Evolutionary conservation across 2,113 vertebrate genomes (phyloP).

Genomic region (Australoheros scitulus): DNA sequence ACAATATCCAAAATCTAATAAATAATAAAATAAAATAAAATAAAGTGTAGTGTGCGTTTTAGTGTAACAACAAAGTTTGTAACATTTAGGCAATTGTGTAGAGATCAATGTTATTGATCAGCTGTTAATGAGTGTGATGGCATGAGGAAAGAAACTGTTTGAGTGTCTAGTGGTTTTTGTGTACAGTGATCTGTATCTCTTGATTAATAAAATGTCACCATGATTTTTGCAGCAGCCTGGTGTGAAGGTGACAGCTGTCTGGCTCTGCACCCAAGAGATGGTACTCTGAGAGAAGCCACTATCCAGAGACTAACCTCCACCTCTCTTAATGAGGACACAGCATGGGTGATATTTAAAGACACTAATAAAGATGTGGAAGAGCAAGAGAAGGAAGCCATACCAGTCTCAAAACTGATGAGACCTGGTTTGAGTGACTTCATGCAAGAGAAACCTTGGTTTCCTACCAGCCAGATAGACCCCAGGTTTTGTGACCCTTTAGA

Average conservation of each 20-base stretch:
- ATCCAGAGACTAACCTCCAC: conserved; percentile 77
- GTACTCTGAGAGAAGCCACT: conserved; percentile 76
- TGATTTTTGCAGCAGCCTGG: conserved; percentile 63
- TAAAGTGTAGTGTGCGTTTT: too few relatives aligned
- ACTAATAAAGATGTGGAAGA: conserved; percentile 58
- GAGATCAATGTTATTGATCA: too few relatives aligned
- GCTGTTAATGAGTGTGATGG: too few relatives aligned
- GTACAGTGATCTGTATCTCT: too few relatives aligned
- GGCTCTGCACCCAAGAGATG: conserved; percentile 76
- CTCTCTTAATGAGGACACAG: conserved; percentile 69
- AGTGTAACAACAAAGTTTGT: too few relatives aligned
- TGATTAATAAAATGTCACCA: neutral
- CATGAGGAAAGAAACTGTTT: too few relatives aligned
- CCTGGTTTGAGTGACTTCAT: neutral
- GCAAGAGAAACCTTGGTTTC: conserved; percentile 90
- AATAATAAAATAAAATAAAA: too few relatives aligned
- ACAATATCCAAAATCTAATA: too few relatives aligned
- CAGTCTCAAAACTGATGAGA: conserved; percentile 72
- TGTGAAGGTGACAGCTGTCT: conserved; percentile 74
- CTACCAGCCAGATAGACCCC: conserved; percentile 71
- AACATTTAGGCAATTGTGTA: too few relatives aligned
- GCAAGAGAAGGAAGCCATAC: conserved; percentile 55
- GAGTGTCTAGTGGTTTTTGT: too few relatives aligned
- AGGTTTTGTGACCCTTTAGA: conserved; percentile 77
- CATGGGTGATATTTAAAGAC: conserved; percentile 78